Percentiles rank a stretch among this genome's conserved stretches.
phyloP scores from a whole-genome alignment of 2,113 vertebrate genomes.

The Cryptomyrus ogoouensis region DNA sequence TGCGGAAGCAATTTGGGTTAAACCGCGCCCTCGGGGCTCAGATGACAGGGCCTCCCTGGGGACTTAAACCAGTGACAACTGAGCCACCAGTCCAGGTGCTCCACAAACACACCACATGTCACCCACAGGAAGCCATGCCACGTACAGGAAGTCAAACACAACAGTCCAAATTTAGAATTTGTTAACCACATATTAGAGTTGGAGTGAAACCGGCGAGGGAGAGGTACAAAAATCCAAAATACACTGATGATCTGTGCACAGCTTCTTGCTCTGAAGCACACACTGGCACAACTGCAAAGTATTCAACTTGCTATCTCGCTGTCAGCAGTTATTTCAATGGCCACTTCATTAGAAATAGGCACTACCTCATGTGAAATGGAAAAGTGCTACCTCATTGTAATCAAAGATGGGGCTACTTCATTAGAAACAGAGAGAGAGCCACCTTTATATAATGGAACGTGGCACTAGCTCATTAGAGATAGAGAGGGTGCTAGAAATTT shows the following conservation, averaged over 20 bases:
- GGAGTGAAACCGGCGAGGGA: not conserved
- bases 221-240: not conserved
- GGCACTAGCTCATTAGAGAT: not conserved
- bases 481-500: too few species aligned
- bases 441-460: not conserved
- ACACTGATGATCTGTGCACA: not conserved
- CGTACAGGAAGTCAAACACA: not conserved
- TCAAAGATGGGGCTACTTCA: not conserved
- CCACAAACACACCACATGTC: not conserved
- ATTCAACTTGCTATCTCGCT: not conserved
- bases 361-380: not conserved
- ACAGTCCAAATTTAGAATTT: not conserved
- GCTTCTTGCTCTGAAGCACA: not conserved
- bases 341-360: slow-evolving; percentile 53
- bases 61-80: not conserved
- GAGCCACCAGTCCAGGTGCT: not conserved
- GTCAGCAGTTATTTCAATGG: slow-evolving; percentile 56
- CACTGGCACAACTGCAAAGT: not conserved
- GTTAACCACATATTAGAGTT: not conserved
- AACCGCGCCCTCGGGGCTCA: not conserved
- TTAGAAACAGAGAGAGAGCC: not conserved
- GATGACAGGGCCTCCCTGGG: not conserved
- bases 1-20: not conserved
- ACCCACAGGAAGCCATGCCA: not conserved
- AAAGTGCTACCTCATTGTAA: not conserved